A percentile compares a stretch with the other conserved stretches of the same genome.
Conservation (phyloP, 2,888 invertebrate genomes). For the Atherix ibis region DNA sequence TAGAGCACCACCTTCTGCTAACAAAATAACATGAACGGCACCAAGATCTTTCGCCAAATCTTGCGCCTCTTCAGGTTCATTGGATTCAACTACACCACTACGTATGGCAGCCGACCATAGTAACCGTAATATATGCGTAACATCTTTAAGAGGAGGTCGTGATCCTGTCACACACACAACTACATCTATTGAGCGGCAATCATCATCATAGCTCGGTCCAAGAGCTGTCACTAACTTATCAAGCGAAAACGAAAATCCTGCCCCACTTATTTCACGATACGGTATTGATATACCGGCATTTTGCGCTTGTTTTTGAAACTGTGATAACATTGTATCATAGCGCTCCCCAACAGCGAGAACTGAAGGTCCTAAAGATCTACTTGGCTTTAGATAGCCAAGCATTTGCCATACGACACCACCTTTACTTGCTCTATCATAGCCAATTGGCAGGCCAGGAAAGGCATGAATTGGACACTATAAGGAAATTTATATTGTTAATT, state of each 20-base stretch:
- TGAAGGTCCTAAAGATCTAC: slow-evolving; percentile 37
- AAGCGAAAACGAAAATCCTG: slow-evolving; percentile 71
- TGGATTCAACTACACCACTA: slow-evolving; percentile 44
- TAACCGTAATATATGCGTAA: slow-evolving; percentile 39
- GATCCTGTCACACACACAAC: slow-evolving; percentile 49
- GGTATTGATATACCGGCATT: slow-evolving; percentile 24
- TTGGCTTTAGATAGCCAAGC: slow-evolving; percentile 25
- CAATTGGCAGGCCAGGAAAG: slow-evolving; percentile 33
- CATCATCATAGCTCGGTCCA: slow-evolving; percentile 36
- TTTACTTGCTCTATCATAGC: slow-evolving; percentile 37
- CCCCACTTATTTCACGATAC: slow-evolving; percentile 37
- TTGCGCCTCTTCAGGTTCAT: slow-evolving; percentile 47
- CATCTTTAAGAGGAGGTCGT: slow-evolving; percentile 39
- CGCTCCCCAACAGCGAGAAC: slow-evolving; percentile 80
- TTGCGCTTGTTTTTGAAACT: slow-evolving; percentile 40
- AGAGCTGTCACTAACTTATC: slow-evolving; percentile 56
- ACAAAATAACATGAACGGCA: slow-evolving; percentile 45
- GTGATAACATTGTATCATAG: slow-evolving; percentile 66
- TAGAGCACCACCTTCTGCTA: slow-evolving; percentile 28
- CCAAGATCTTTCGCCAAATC: slow-evolving; percentile 42
- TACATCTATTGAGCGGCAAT: slow-evolving; percentile 42
- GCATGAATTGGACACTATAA: slow-evolving; percentile 41
- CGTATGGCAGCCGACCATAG: slow-evolving; percentile 59
- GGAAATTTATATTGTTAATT: not conserved
- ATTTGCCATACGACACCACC: slow-evolving; percentile 47